Evolutionary conservation across 2,888 invertebrate genomes (phyloP).

Genomic region (Tryphoninae sp.): DNA sequence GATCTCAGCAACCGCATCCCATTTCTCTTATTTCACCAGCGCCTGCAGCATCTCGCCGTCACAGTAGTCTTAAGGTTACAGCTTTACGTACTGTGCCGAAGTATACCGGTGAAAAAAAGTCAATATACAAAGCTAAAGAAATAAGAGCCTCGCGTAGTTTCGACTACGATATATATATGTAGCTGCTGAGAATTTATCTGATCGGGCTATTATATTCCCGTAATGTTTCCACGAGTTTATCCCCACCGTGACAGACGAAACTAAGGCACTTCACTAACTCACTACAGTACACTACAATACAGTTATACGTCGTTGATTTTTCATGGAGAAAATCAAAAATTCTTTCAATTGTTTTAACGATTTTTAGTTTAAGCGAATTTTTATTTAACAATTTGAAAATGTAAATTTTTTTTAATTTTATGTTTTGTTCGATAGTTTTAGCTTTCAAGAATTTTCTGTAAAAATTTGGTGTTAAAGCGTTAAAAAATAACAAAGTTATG

Average conservation of each 20-base stretch:
- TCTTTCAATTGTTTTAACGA: too few relatives aligned
- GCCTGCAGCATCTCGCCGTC: conserved; percentile 21
- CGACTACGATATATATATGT: conserved; percentile 11
- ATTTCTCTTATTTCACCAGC: conserved; percentile 57
- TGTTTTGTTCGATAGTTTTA: too few relatives aligned
- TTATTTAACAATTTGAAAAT: too few relatives aligned
- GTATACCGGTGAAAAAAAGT: conserved; percentile 2
- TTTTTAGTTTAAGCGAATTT: too few relatives aligned
- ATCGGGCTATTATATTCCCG: conserved; percentile 60
- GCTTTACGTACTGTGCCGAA: conserved; percentile 11
- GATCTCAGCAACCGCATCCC: conserved; percentile 32
- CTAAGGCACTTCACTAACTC: conserved; percentile 1
- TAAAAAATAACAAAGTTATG: too few relatives aligned
- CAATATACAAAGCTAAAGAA: conserved; percentile 25
- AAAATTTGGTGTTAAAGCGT: too few relatives aligned
- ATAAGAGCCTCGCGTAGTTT: conserved; percentile 22
- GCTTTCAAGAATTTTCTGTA: too few relatives aligned
- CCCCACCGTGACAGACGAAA: neutral
- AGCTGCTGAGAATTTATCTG: conserved; percentile 51
- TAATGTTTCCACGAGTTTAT: conserved; percentile 49
- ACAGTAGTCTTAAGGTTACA: conserved; percentile 17
- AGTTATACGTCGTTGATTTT: neutral
- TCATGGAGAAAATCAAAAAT: neutral
- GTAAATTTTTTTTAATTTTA: too few relatives aligned
- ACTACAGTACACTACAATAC: neutral